Percentiles rank a stretch among this genome's conserved stretches.
These are phyloP conservation scores for Dromaius novaehollandiae DNA, from an alignment of 2,113 vertebrate species.

Conservation along the genomic window DNA sequence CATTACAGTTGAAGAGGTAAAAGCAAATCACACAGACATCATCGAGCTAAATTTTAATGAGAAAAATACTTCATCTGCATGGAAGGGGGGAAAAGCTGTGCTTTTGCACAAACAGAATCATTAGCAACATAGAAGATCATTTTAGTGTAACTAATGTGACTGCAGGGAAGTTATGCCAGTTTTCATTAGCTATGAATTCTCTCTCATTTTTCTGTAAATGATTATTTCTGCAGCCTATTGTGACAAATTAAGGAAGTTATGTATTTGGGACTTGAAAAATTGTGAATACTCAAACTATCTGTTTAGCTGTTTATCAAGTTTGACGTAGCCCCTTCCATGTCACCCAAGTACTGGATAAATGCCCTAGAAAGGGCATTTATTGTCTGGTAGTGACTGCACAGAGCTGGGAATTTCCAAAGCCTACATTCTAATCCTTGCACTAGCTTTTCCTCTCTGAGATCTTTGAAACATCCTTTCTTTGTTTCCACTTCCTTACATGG, in stretches of 20 bases:
- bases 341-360: background rate
- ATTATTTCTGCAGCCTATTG: conserved; percentile 17
- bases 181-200: conserved; percentile 28
- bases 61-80: conserved; percentile 19
- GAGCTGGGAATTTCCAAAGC: background rate
- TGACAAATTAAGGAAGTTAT: background rate
- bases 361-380: rapidly evolving
- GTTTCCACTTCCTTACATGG: background rate
- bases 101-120: conserved; percentile 15
- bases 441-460: background rate
- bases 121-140: conserved; percentile 1
- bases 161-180: background rate
- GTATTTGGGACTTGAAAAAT: background rate
- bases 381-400: background rate
- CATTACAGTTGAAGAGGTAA: background rate
- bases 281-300: background rate
- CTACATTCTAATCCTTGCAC: background rate
- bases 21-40: background rate
- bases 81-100: background rate
- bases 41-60: conserved; percentile 31
- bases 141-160: conserved; percentile 22
- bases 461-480: background rate
- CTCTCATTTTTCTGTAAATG: conserved; percentile 14
- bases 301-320: background rate
- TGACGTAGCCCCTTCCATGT: rapidly evolving